Evolutionary conservation across 2,797 vertebrate species (phyloP), one percentile per base, ranked within the genome.

Genomic region (Ptychadena robeensis): DNA sequence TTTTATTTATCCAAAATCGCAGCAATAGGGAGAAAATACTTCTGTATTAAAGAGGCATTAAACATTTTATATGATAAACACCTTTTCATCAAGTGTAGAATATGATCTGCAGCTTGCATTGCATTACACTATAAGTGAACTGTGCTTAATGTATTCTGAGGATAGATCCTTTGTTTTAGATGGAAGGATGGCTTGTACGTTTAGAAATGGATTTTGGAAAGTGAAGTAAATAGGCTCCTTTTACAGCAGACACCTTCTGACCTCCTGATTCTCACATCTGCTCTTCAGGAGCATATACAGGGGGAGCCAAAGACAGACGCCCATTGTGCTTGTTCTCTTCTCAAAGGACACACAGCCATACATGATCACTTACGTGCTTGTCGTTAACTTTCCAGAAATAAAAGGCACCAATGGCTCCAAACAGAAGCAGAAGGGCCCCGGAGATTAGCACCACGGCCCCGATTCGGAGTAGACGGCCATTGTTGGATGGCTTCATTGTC

Each of bases 311-410:
- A 71, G 31, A 66, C 63, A 67, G 15, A 28, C 15, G 32, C 11
- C 38, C 71, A 28, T 35, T 22, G 53, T 57, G 1, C n/a, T 15
- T 15, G 12, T n/a, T 10, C 6, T 28, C 5, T 40, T 40, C 8
- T 61, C 12, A 77, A 11, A 11, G 18, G 30, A 53, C 18, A 40
- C 73, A 66, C 34, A 30, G 31, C 28, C 15, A 65, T 65, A 64
- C 38, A 37, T 64, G 10, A 8, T 68, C n/a, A 85, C 97, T 95
- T 94, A 97, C 96, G 87, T 96, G 95, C 90, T 90, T 93, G 87
- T 96, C 93, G 4, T 89, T 93, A 86, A 89, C 92, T 90, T 96
- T 98, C 96, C 96, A 96, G 90, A 96, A 94, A 93, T 95, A 96
- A 88, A 96, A 95, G 80, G 94, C 94, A 32, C 94, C 95, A 81